Evolutionary conservation across 2,797 vertebrate species (phyloP), one percentile per base, ranked within the genome.

Genomic region (Sphaeramia orbicularis): DNA sequence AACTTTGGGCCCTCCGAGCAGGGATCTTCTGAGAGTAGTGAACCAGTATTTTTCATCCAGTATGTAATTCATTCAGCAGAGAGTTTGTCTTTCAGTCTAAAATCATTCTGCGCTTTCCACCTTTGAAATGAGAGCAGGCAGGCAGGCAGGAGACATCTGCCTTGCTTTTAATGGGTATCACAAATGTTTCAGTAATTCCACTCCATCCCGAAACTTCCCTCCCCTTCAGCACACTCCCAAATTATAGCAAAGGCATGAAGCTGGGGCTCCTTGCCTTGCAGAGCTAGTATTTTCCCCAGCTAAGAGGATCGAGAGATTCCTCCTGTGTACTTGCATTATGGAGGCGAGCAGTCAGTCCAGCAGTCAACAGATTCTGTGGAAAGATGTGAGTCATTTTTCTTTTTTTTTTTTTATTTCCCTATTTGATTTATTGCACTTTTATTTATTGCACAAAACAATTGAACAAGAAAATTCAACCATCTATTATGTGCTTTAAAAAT

Each of bases 381-480:
- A 93, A 88, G 93, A 95, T 92, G 94, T 94, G 91, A 95, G 94
- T 95, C 15, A 10, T 47, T 16, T 76, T 83, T 71, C 35, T n/a
- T 7, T n/a, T 7, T 3, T 6, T n/a, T 4, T 42, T 21, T 18
- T 62, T 42, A 24, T 24, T 24, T 24, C 21, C 21, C 2, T 3
- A 3, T 69, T 68, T 59, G 6, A 59, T 74, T 81, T 56, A 64
- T 45, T 59, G 27, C 18, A 50, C 21, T 62, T 45, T 2, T 36
- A 24, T 35, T 47, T 4, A 45, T 54, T 62, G 15, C 14, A 42
- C 50, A 49, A 19, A 7, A 40, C 3, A 4, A 47, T 65, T 57
- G 32, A 2, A 58, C 30, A 45, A n/a, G 42, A 27, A 15, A 44
- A 42, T 35, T 57, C 3, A 21, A 18, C 35, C 9, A 53, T 57